phyloP scores from a whole-genome alignment of 2,797 vertebrate species.

The Chloroceryle inda region DNA sequence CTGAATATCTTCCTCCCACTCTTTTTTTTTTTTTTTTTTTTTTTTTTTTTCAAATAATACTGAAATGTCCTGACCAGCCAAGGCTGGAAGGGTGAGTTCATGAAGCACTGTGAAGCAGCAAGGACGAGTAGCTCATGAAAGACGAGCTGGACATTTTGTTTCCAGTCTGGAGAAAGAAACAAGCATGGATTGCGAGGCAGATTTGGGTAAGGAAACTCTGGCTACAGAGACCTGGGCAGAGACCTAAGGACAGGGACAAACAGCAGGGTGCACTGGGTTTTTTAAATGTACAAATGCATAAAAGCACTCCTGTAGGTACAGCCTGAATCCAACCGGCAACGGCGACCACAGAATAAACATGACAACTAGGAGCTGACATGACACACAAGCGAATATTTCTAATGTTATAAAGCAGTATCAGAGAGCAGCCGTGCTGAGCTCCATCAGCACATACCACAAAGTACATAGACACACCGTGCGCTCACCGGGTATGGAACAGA shows the following conservation, averaged over 20 bases:
- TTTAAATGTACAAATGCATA: neutral
- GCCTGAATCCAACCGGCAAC: neutral
- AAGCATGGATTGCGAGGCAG: neutral
- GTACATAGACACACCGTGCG: neutral
- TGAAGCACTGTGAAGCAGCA: neutral
- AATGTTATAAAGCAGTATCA: slow-evolving; percentile 41
- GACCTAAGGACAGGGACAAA: neutral
- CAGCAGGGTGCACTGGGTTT: fast-evolving
- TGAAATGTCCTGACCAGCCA: neutral
- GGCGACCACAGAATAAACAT: slow-evolving; percentile 34
- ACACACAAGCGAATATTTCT: slow-evolving; percentile 21
- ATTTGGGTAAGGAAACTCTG: neutral
- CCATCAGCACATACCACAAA: slow-evolving; percentile 23
- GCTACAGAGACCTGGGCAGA: neutral
- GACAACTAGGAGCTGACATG: neutral
- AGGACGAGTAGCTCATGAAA: neutral
- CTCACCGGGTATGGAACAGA: neutral
- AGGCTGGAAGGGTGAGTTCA: neutral
- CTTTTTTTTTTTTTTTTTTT: neutral
- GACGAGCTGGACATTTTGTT: neutral
- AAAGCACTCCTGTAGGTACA: slow-evolving; percentile 38
- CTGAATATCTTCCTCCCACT: slow-evolving; percentile 18
- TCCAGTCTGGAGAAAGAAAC: neutral
- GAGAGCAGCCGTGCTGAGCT: neutral
- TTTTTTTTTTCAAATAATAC: neutral